phyloP scores from a whole-genome alignment of 1,140 invertebrate species.

The Calephelis nemesis region DNA sequence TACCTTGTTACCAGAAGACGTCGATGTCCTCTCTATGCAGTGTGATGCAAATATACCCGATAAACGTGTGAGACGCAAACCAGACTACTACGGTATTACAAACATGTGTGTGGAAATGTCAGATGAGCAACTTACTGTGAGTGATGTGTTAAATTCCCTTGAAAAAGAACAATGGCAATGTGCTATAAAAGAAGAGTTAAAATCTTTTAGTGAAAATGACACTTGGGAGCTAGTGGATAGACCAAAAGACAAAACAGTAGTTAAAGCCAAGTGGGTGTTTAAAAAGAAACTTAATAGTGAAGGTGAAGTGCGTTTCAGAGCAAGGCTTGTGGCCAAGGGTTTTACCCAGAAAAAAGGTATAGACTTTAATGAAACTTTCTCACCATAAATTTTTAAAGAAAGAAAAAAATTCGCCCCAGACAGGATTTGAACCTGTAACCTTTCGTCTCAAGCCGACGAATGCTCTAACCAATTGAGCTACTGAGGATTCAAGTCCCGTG shows the following conservation, averaged over 20 bases:
- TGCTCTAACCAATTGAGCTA: no score
- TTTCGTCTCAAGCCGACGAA: no score
- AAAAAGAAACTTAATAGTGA: constrained; percentile 28
- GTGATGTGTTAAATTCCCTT: constrained; percentile 3
- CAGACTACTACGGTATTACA: constrained; percentile 4
- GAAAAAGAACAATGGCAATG: constrained; percentile 19
- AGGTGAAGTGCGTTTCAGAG: constrained; percentile 26
- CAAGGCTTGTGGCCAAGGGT: constrained; percentile 23
- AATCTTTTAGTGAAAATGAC: constrained; percentile 24
- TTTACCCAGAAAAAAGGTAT: constrained; percentile 26
- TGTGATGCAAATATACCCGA: neutral
- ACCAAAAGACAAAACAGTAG: constrained; percentile 12
- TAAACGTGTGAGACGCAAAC: constrained; percentile 22
- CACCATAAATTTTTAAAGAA: no score
- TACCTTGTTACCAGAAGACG: constrained; percentile 1
- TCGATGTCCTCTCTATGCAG: neutral
- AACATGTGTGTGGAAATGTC: constrained; percentile 12
- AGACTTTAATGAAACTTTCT: constrained; percentile 30
- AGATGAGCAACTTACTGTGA: constrained; percentile 13
- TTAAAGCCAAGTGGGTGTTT: constrained; percentile 28
- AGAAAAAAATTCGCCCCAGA: no score
- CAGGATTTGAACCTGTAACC: no score
- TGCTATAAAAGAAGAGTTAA: constrained; percentile 23
- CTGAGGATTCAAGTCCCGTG: no score
- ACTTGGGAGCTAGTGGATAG: constrained; percentile 24